Percentiles rank a stretch among this genome's conserved stretches.
Conservation (phyloP, 2,888 invertebrate genomes). For the Drosophila leonis region DNA sequence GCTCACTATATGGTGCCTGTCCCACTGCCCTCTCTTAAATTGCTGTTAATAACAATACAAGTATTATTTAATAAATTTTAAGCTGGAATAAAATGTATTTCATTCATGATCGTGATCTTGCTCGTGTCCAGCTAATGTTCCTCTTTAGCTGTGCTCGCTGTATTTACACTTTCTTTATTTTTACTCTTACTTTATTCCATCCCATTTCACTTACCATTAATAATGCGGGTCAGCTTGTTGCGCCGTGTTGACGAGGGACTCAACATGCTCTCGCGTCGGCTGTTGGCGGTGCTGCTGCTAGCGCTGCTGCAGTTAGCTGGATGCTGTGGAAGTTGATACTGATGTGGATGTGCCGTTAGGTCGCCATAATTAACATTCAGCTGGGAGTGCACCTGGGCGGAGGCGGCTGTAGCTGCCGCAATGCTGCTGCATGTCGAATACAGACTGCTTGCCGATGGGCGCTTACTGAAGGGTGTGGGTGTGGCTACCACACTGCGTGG, state of each 20-base stretch:
- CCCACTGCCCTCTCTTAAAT: no score
- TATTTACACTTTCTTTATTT: neutral
- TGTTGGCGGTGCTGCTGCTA: slow-evolving; percentile 75
- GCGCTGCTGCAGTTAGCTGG: slow-evolving; percentile 1
- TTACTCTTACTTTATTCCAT: neutral
- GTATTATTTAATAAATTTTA: neutral
- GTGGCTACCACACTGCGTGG: slow-evolving; percentile 62
- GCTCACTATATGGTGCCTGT: no score
- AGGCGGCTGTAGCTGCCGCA: slow-evolving; percentile 64
- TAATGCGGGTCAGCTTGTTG: slow-evolving; percentile 91
- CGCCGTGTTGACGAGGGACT: slow-evolving; percentile 92
- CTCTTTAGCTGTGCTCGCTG: neutral
- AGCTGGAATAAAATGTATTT: neutral
- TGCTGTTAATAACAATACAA: neutral
- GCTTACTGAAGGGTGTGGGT: slow-evolving; percentile 83
- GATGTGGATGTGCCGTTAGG: slow-evolving; percentile 33
- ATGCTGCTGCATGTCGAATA: slow-evolving; percentile 83
- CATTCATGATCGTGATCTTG: neutral
- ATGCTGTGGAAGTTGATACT: slow-evolving; percentile 8
- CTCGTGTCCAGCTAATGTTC: neutral
- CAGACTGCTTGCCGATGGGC: slow-evolving; percentile 84
- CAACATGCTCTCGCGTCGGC: slow-evolving; percentile 88
- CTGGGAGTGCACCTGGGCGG: slow-evolving; percentile 76
- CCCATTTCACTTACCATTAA: slow-evolving; percentile 88
- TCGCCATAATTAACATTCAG: slow-evolving; percentile 84